Evolutionary conservation across 2,797 vertebrate species (phyloP), one percentile per base, ranked within the genome.

Genomic region (Siniperca scherzeri): DNA sequence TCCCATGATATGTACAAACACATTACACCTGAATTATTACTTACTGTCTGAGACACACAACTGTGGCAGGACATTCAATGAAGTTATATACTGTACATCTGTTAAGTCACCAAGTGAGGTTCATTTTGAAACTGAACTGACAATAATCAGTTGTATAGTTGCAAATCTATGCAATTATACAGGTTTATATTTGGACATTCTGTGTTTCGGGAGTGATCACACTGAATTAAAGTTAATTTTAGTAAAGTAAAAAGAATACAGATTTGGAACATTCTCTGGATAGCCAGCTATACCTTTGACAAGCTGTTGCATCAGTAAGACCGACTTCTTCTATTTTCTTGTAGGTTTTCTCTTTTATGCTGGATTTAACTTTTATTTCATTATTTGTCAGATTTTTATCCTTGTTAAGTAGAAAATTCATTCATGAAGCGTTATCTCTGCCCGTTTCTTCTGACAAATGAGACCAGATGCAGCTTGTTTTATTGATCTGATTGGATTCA

Each of bases 1-100:
- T 88, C 82, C 74, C 59, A 68, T 70, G 82, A 74, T 85, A 80
- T 77, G 81, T 42, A 77, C 46, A 81, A 74, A 84, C 48, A 77
- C 69, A 60, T 72, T 56, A 69, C 27, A 19, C 21, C 14, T 76
- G 67, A 61, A 57, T 48, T 25, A 74, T 55, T 22, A 25, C 62
- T 61, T 11, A 27, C 64, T 30, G 74, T 78, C 59, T 73, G 27
- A 67, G 25, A 42, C 25, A 55, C 61, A 68, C 7, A 42, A 46
- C 44, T 16, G 30, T 38, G 27, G 1, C 33, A 53, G 21, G 42
- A 44, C 25, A 21, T 66, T 62, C 42, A 70, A 46, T 65, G 19
- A 46, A 22, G 42, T 38, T 17, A 48, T 13, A 36, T 36, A 36
- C 36, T 7, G 30, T 5, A 21, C 30, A 21, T 61, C 33, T 8